phyloP scores from a whole-genome alignment of 2,113 vertebrate species.

The Phoenicopterus ruber region DNA sequence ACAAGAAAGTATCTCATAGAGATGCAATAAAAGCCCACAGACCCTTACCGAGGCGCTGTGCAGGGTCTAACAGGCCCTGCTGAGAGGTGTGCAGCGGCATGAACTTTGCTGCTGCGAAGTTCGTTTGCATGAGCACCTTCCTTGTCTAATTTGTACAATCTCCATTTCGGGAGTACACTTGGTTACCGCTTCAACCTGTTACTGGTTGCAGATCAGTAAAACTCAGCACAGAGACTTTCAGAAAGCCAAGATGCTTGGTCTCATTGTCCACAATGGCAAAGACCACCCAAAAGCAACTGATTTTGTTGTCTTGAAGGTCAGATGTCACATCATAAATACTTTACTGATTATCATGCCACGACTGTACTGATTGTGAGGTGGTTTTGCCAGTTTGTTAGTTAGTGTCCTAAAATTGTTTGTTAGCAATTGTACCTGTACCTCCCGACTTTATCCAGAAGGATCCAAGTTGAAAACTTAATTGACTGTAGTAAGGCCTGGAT shows the following conservation, averaged over 20 bases:
- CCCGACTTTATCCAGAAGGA: neutral
- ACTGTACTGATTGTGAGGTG: neutral
- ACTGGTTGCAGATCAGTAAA: neutral
- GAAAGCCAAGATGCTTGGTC: neutral
- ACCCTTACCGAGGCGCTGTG: neutral
- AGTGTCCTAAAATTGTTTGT: neutral
- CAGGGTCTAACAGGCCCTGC: neutral
- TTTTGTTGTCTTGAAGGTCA: neutral
- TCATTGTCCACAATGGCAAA: neutral
- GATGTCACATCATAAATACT: neutral
- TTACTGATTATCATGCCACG: neutral
- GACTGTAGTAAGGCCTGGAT: neutral
- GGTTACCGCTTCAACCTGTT: neutral
- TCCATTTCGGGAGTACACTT: neutral
- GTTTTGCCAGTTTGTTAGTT: neutral
- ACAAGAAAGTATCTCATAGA: neutral
- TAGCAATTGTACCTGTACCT: neutral
- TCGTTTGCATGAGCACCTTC: no score
- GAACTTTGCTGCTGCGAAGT: no score
- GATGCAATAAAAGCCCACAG: neutral
- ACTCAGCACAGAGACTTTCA: neutral
- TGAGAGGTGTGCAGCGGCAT: neutral
- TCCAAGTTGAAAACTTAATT: neutral
- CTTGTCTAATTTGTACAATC: neutral
- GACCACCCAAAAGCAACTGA: neutral